Conservation (phyloP, 2,113 vertebrate species). For the Oriolus oriolus region DNA sequence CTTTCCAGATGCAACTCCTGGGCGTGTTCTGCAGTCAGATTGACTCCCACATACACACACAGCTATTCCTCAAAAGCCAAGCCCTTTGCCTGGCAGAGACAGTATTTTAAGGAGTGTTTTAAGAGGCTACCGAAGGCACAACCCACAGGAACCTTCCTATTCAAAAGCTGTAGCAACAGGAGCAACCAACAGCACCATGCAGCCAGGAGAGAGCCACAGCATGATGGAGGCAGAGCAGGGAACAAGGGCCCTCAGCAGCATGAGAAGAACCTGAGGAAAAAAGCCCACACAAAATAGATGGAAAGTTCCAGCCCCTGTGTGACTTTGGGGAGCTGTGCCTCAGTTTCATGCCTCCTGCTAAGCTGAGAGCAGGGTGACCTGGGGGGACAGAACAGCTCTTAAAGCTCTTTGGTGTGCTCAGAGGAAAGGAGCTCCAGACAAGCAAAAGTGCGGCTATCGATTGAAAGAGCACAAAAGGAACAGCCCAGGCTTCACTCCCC, state of each 20-base stretch:
- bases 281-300: background rate
- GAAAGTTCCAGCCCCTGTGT: background rate
- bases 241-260: background rate
- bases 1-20: background rate
- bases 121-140: background rate
- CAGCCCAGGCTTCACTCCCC: background rate
- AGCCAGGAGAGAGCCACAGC: background rate
- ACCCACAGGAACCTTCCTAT: background rate
- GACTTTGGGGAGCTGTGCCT: background rate
- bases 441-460: background rate
- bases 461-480: background rate
- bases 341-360: background rate
- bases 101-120: background rate
- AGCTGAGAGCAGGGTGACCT: background rate
- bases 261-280: background rate
- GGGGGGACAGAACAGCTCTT: background rate
- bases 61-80: conserved; percentile 13
- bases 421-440: background rate
- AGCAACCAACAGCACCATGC: background rate
- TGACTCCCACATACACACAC: background rate
- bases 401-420: background rate
- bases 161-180: background rate
- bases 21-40: background rate
- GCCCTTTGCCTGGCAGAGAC: background rate
- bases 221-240: background rate